Conservation (phyloP, 2,888 invertebrate genomes). For the Sinelater perroti region DNA sequence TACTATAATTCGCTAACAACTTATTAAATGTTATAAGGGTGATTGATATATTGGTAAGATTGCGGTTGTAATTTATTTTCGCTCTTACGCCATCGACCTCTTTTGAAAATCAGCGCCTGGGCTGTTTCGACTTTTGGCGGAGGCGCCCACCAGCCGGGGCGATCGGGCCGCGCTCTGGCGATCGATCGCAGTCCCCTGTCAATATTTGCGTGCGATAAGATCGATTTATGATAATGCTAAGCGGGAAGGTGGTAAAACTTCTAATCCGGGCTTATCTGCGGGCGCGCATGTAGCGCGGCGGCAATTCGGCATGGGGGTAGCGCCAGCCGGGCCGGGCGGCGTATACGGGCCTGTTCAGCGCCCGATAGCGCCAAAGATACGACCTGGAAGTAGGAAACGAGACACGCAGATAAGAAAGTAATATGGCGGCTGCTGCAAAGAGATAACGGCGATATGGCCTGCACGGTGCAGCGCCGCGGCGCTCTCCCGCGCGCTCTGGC, state of each 20-base stretch:
- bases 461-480: conserved; percentile 45
- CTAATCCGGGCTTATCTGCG: conserved; percentile 34
- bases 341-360: conserved; percentile 54
- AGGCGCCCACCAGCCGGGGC: neutral
- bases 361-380: conserved; percentile 59
- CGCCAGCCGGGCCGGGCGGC: conserved; percentile 40
- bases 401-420: conserved; percentile 60
- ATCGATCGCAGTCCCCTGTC: conserved; percentile 21
- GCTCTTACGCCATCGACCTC: no score
- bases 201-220: conserved; percentile 32
- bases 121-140: neutral
- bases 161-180: conserved; percentile 1
- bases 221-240: conserved; percentile 29
- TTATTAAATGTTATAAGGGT: no score
- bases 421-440: conserved; percentile 59
- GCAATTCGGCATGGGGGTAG: conserved; percentile 39
- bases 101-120: no score
- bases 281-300: conserved; percentile 35
- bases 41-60: no score
- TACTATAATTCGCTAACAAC: no score
- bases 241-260: conserved; percentile 35
- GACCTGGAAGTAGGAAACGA: conserved; percentile 60
- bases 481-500: no score
- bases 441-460: conserved; percentile 58
- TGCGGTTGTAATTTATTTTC: no score